Evolutionary conservation across 2,888 invertebrate species (phyloP).

Genomic region (Alcis repandata): DNA sequence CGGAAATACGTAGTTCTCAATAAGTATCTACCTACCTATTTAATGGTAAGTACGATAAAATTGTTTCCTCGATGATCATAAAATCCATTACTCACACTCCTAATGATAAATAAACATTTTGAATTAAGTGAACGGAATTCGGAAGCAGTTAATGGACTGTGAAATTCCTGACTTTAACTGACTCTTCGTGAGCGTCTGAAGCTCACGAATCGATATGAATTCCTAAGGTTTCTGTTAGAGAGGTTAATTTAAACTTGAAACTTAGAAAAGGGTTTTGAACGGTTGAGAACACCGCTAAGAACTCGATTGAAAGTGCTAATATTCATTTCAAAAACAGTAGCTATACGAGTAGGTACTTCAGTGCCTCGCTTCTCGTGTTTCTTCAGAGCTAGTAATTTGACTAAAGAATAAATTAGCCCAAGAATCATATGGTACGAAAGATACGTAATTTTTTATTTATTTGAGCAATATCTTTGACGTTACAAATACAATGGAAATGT

Average conservation of each 20-base stretch:
- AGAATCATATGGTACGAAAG: too few species aligned
- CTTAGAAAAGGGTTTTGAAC: too few species aligned
- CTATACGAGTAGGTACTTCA: too few species aligned
- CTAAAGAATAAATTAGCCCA: too few species aligned
- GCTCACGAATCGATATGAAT: constrained; percentile 18
- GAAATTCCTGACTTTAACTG: constrained; percentile 30
- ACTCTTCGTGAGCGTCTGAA: constrained; percentile 22
- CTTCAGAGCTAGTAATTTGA: too few species aligned
- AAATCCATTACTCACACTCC: constrained; percentile 33
- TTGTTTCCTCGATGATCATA: constrained; percentile 32
- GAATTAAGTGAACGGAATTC: constrained; percentile 37
- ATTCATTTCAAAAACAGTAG: too few species aligned
- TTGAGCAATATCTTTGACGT: too few species aligned
- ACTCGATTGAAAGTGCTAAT: too few species aligned
- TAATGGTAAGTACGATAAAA: constrained; percentile 20
- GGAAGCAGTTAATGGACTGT: constrained; percentile 41
- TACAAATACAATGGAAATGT: too few species aligned
- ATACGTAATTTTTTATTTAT: too few species aligned
- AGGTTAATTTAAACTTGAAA: background rate
- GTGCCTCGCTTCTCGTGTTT: too few species aligned
- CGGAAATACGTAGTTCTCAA: constrained; percentile 34
- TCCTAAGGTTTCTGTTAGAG: constrained; percentile 7
- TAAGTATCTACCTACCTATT: constrained; percentile 3
- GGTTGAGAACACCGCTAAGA: too few species aligned
- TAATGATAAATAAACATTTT: constrained; percentile 35